These are phyloP conservation scores for Caranx ignobilis DNA, from an alignment of 2,113 vertebrate genomes.

Conservation along the genomic window DNA sequence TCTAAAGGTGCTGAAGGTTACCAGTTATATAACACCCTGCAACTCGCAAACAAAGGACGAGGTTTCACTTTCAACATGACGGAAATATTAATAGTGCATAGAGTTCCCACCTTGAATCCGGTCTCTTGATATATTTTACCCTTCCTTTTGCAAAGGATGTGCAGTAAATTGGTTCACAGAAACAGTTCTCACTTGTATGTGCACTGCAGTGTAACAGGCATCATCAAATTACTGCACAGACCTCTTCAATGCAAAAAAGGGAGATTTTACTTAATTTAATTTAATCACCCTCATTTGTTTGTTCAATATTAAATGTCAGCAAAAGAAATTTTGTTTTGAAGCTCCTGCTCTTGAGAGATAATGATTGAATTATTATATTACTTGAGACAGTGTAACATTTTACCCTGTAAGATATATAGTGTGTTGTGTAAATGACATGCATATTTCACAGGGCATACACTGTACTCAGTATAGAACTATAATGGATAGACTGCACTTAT, in stretches of 20 bases:
- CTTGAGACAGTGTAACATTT: background rate
- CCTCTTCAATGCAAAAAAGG: background rate
- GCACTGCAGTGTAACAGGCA: background rate
- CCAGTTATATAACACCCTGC: constrained; percentile 43
- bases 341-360: background rate
- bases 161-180: background rate
- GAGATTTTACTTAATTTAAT: too few species aligned
- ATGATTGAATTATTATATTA: background rate
- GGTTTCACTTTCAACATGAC: constrained; percentile 55
- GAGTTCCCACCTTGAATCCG: constrained; percentile 14
- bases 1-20: constrained; percentile 41
- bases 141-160: background rate
- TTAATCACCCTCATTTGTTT: background rate
- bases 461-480: too few species aligned
- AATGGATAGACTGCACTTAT: too few species aligned
- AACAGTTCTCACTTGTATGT: background rate
- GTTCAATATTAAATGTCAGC: background rate
- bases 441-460: too few species aligned
- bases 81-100: constrained; percentile 58
- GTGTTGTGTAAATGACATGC: too few species aligned
- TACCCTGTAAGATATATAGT: too few species aligned
- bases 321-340: too few species aligned
- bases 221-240: background rate
- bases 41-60: constrained; percentile 49
- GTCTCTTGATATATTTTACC: constrained; percentile 5